Base-by-base conservation (phyloP, 1,140 invertebrate species). In the Liolophura sinensis region DNA sequence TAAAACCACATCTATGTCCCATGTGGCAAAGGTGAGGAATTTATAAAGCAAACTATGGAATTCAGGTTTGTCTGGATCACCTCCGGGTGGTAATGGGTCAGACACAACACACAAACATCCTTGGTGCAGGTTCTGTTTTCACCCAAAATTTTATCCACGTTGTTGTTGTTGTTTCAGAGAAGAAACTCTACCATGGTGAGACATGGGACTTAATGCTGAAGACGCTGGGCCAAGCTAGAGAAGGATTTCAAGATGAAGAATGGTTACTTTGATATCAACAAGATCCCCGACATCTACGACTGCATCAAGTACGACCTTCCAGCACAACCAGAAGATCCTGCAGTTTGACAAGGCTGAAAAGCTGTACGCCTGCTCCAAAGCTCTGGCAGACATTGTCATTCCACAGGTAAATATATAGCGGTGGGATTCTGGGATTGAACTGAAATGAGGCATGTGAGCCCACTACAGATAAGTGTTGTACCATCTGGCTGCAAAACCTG, bases 221-320 rank as follows among this genome's bases (percentile, higher is more conserved):
- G 97, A 40, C 89, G 98, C 50, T 99, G 98, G 98, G 92, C 93
- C 11, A 99, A 99, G 85, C 93, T 99, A 58, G 95, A 99, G 78
- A 98, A 99, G 83, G 98, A 99, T 83, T 99, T 99, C 79, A 93
- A 91, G 74, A 92, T 79, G 0, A 98, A 97, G 84, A 87, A 85
- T 69, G 94, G 93, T 67, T 89, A 90, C 20, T 99, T 95, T 86
- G 97, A 99, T 81, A 99, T 99, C 72, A 98, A 95, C 0, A 99
- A 99, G 87, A 96, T 99, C 69, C 97, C 98, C 0, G 98, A 99
- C 83, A 99, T 99, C 71, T 99, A 99, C 80, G 98, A 99, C 86
- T 99, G 97, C 81, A 99, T 99, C 72, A 99, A 99, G 79, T 99
- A 86, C 68, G 97, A 99, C 86, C 83, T 99, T 65, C n/a, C 97